Base-by-base conservation (phyloP, 2,113 vertebrate species). In the Poeciliopsis retropinna region DNA sequence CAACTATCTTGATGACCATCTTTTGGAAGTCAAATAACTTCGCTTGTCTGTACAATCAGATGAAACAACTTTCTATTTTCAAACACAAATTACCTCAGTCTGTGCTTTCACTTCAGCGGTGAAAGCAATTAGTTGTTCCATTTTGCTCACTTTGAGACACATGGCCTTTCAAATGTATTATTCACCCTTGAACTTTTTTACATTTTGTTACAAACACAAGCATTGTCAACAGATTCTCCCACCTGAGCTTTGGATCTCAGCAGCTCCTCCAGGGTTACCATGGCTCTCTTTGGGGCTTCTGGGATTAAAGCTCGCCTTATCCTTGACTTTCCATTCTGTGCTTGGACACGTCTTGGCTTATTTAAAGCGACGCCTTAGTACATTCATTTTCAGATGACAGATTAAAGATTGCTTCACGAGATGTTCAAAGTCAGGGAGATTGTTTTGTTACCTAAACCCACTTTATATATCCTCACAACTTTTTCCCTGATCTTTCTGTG, bases 11-110 rank as follows among this genome's bases (percentile, higher is more conserved):
- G 34, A 72, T 25, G 37, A 66, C 14, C 32, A 65, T 64, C 51
- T 27, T 79, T 62, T 13, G n/a, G n/a, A 70, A 73, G 47, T 72
- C n/a, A 3, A 63, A 19, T 62, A 65, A 66, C 47, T 37, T 30
- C 31, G 28, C 57, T 32, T 60, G 10, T 6, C 19, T 60, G 25
- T 39, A 14, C 51, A 76, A n/a, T 70, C 8, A 28, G 15, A 67
- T 17, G 28, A 28, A 37, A 6, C 31, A 41, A 27, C 64, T 13
- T 66, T 25, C 13, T 3, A 31, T 19, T 22, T 13, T 13, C 7
- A 64, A 25, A 8, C 37, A 30, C 31, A 1, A 41, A 14, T 66
- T 13, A 19, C 5, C 37, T 39, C 12, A 67, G 1, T 10, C 12
- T 67, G 13, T 30, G 10, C 39, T 47, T 14, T 44, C 64, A n/a